These are phyloP conservation scores for Lamprologus callipterus DNA, from an alignment of 2,113 vertebrate genomes.

Conservation along the genomic window DNA sequence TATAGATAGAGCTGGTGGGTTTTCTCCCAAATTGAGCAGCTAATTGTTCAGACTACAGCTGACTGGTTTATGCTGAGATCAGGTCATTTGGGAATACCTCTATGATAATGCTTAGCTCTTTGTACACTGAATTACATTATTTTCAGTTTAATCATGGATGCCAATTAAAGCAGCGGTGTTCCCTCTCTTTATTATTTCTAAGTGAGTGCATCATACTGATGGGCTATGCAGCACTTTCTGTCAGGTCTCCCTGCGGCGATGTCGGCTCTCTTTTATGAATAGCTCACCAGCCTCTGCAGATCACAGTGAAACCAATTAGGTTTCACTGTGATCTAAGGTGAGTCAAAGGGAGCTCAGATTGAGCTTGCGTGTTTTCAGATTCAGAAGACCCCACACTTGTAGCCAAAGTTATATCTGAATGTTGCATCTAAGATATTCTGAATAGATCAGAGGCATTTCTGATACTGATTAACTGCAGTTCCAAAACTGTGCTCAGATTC, in stretches of 20 bases:
- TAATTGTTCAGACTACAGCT: neutral
- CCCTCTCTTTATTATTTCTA: constrained; percentile 15
- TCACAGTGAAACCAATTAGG: constrained; percentile 58
- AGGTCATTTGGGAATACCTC: neutral
- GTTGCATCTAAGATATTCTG: neutral
- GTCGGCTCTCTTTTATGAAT: constrained; percentile 49
- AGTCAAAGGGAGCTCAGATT: constrained; percentile 41
- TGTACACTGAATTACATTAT: neutral
- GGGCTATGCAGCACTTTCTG: neutral
- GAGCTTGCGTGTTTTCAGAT: constrained; percentile 17
- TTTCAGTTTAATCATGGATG: constrained; percentile 7
- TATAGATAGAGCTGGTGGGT: neutral
- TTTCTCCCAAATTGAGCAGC: neutral
- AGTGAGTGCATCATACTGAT: constrained; percentile 1
- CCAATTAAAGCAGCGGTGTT: constrained; percentile 4
- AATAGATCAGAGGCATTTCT: constrained; percentile 6
- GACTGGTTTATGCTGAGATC: neutral
- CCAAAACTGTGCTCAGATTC: neutral
- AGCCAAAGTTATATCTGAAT: neutral
- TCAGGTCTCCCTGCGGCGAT: constrained; percentile 21
- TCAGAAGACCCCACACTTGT: neutral
- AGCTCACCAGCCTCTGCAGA: constrained; percentile 47
- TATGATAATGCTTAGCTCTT: neutral
- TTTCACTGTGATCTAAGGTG: constrained; percentile 19
- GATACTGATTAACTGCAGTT: constrained; percentile 1